phyloP scores from a whole-genome alignment of 2,888 invertebrate species.

The Drosophila niveifrons region DNA sequence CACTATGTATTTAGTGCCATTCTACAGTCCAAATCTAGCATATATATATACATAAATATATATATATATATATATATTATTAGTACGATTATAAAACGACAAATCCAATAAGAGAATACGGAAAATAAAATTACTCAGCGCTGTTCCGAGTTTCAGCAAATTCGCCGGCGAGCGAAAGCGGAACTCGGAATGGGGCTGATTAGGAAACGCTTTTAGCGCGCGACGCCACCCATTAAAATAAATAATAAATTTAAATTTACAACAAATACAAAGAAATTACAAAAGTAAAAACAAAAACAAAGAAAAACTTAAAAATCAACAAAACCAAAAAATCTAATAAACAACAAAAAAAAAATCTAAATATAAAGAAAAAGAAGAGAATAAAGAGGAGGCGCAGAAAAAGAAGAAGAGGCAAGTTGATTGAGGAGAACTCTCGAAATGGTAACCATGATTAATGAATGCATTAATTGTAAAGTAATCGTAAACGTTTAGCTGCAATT shows the following conservation, averaged over 20 bases:
- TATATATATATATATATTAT: slow-evolving; percentile 39
- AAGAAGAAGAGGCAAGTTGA: not conserved
- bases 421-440: slow-evolving; percentile 20
- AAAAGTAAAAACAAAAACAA: slow-evolving; percentile 2
- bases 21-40: slow-evolving; percentile 59
- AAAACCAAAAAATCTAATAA: not conserved
- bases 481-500: slow-evolving; percentile 77
- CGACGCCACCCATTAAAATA: slow-evolving; percentile 77
- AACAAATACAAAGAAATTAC: slow-evolving; percentile 8
- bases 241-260: slow-evolving; percentile 46
- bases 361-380: slow-evolving; percentile 4
- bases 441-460: slow-evolving; percentile 43
- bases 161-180: not conserved
- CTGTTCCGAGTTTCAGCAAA: not conserved
- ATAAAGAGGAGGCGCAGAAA: not conserved
- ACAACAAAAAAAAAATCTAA: slow-evolving; percentile 14
- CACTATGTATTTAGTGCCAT: slow-evolving; percentile 49
- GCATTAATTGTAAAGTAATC: slow-evolving; percentile 64
- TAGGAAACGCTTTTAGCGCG: slow-evolving; percentile 75
- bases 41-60: slow-evolving; percentile 14
- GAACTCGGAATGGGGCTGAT: slow-evolving; percentile 11
- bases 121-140: slow-evolving; percentile 14
- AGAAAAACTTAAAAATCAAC: slow-evolving; percentile 8
- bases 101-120: slow-evolving; percentile 17
- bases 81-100: slow-evolving; percentile 35